Percentiles rank a stretch among this genome's conserved stretches.
Conservation (phyloP, 2,888 invertebrate genomes). For the Ormia ochracea region DNA sequence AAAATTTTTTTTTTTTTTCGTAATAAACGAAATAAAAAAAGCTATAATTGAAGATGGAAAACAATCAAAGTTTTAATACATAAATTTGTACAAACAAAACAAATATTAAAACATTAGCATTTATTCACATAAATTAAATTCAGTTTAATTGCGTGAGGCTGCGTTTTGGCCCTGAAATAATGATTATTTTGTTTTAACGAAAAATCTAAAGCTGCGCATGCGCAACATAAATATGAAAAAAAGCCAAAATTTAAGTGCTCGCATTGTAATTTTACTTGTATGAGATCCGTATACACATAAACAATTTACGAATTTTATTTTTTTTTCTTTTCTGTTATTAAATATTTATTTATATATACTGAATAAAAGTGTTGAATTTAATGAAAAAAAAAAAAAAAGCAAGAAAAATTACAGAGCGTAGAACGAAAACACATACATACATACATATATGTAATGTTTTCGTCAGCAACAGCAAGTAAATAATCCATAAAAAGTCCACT, state of each 20-base stretch:
- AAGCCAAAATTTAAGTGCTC: constrained; percentile 13
- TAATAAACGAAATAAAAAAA: neutral
- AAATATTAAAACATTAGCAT: constrained; percentile 22
- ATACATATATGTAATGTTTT: constrained; percentile 9
- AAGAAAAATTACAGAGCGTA: neutral
- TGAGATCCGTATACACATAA: constrained; percentile 12
- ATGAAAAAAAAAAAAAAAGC: neutral
- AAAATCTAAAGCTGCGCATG: constrained; percentile 51
- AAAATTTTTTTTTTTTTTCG: constrained; percentile 17
- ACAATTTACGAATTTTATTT: constrained; percentile 3
- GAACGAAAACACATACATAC: neutral
- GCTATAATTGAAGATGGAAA: neutral
- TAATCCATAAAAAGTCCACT: constrained; percentile 57
- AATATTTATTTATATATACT: neutral
- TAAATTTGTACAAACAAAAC: constrained; percentile 19
- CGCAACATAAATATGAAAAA: constrained; percentile 24
- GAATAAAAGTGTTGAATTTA: constrained; percentile 5
- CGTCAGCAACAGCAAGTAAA: neutral
- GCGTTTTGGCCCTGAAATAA: constrained; percentile 52
- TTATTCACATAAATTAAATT: neutral
- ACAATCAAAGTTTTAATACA: constrained; percentile 3
- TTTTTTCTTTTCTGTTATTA: neutral
- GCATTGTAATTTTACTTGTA: constrained; percentile 50
- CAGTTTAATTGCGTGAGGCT: neutral
- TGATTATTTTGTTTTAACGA: constrained; percentile 17